Conservation (phyloP, 2,113 vertebrate species). For the Halichoeres trimaculatus region DNA sequence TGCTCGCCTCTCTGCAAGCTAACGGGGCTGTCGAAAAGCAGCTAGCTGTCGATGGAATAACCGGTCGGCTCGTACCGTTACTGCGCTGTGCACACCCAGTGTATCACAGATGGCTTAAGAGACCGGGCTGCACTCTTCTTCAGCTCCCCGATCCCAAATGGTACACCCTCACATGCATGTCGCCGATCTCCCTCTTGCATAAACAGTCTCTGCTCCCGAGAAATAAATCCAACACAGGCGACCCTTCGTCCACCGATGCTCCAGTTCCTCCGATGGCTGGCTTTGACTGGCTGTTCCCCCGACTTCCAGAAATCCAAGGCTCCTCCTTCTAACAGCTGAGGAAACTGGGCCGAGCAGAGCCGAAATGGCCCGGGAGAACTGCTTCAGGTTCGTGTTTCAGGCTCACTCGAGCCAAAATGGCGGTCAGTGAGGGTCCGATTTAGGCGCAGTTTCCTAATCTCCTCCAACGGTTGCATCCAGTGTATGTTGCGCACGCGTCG, state of each 20-base stretch:
- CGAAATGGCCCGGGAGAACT: slow-evolving; percentile 63
- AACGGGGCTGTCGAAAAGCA: slow-evolving; percentile 49
- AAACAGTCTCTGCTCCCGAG: slow-evolving; percentile 20
- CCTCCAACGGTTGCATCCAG: slow-evolving; percentile 60
- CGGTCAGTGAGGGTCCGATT: slow-evolving; percentile 24
- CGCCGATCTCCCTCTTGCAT: background rate
- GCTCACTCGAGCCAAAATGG: slow-evolving; percentile 79
- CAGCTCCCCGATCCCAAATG: slow-evolving; percentile 60
- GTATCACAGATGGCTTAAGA: slow-evolving; percentile 63
- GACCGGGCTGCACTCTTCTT: slow-evolving; percentile 49
- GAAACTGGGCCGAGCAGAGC: slow-evolving; percentile 75
- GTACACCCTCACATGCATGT: slow-evolving; percentile 51
- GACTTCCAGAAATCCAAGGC: slow-evolving; percentile 77
- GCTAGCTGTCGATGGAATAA: slow-evolving; percentile 59
- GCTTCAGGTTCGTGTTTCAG: background rate
- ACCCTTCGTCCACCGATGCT: slow-evolving; percentile 64
- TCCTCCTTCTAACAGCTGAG: slow-evolving; percentile 78
- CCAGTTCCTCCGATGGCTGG: slow-evolving; percentile 69
- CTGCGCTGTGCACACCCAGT: slow-evolving; percentile 67
- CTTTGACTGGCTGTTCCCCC: slow-evolving; percentile 75
- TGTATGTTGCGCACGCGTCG: slow-evolving; percentile 70
- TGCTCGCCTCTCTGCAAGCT: slow-evolving; percentile 59
- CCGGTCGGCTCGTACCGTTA: slow-evolving; percentile 67
- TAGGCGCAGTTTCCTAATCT: slow-evolving; percentile 79
- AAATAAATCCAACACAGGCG: slow-evolving; percentile 32